Conservation (phyloP, 1,140 invertebrate genomes). For the Fopius arisanus region DNA sequence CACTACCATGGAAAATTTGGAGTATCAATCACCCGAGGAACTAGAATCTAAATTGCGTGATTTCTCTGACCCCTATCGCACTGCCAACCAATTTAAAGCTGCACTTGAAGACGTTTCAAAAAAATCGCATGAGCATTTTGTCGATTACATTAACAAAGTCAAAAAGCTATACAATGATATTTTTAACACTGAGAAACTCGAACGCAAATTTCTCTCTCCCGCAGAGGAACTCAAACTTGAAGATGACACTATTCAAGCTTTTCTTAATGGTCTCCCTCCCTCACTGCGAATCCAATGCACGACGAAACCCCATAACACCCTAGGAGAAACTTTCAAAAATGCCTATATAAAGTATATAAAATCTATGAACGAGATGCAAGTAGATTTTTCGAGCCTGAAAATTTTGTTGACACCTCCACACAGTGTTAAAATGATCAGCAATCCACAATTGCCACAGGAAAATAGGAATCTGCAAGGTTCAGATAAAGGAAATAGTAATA, state of each 20-base stretch:
- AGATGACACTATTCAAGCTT: neutral
- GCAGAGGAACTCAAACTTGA: neutral
- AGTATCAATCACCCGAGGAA: neutral
- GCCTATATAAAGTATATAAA: neutral
- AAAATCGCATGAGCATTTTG: neutral
- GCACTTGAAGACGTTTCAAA: neutral
- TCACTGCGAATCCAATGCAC: neutral
- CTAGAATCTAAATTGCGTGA: neutral
- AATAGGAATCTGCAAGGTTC: no score
- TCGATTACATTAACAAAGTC: neutral
- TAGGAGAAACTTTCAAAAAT: neutral
- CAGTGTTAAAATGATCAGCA: no score
- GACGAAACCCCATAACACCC: neutral
- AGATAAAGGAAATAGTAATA: no score
- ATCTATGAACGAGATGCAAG: neutral
- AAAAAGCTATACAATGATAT: neutral
- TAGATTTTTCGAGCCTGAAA: neutral
- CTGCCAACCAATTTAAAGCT: neutral
- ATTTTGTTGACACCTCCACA: no score
- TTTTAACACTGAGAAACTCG: neutral
- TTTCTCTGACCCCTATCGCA: neutral
- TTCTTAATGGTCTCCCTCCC: neutral
- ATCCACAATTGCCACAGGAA: no score
- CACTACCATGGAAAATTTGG: neutral
- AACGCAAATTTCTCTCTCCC: neutral